A percentile compares a stretch with the other conserved stretches of the same genome.
These are phyloP conservation scores for Pristionchus maxplancki DNA, from an alignment of 2,888 invertebrate species.

Conservation along the genomic window DNA sequence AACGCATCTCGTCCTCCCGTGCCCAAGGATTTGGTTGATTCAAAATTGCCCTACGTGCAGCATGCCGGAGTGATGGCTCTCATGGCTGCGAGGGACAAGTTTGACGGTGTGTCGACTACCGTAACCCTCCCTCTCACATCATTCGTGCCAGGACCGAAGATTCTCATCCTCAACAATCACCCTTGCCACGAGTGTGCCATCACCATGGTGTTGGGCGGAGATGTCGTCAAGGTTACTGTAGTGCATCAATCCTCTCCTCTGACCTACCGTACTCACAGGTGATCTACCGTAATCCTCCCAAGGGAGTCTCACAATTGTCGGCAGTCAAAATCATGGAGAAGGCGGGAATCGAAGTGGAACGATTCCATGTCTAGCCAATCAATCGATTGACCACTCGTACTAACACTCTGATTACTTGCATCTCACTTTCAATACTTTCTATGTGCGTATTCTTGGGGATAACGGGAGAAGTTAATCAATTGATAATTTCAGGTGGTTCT, in stretches of 20 bases:
- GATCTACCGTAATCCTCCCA: not conserved
- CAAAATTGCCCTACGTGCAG: slow-evolving; percentile 13
- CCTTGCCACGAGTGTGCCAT: slow-evolving; percentile 34
- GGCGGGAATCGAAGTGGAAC: slow-evolving; percentile 2
- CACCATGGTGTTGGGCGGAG: not conserved
- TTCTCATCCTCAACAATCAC: not conserved
- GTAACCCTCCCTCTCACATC: not conserved
- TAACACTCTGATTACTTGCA: not conserved
- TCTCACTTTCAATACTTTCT: slow-evolving; percentile 18
- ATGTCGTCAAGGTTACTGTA: slow-evolving; percentile 12
- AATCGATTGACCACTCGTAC: not conserved
- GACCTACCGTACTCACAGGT: not conserved
- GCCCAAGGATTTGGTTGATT: not conserved
- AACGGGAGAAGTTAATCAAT: not conserved
- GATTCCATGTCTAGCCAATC: not conserved
- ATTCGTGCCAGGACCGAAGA: not conserved
- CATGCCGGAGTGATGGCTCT: not conserved
- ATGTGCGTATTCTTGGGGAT: too few species aligned
- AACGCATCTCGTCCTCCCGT: not conserved
- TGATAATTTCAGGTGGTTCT: slow-evolving; percentile 52
- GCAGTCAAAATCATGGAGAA: not conserved
- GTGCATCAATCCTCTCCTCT: not conserved
- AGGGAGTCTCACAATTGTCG: not conserved
- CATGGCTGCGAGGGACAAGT: not conserved
- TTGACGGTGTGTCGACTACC: not conserved